Conservation (phyloP, 2,113 vertebrate species). For the Thermophis baileyi region DNA sequence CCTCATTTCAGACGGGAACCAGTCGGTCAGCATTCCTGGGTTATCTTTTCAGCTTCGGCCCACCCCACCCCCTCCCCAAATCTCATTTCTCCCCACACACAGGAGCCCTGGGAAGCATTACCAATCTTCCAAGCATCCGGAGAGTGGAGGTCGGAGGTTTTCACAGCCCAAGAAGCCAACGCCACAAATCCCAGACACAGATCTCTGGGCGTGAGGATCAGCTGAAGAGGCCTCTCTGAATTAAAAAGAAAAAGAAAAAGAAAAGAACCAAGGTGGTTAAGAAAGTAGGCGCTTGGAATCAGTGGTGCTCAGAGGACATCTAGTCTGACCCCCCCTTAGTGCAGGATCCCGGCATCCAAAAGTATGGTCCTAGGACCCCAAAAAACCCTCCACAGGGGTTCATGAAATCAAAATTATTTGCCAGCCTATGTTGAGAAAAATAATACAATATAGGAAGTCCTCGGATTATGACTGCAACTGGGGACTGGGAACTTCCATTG, state of each 20-base stretch:
- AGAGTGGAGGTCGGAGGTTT: conserved; percentile 81
- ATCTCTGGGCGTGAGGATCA: conserved; percentile 73
- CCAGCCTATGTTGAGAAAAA: no score
- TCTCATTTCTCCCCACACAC: fast-evolving
- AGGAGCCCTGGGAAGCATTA: conserved; percentile 56
- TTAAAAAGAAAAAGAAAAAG: background rate
- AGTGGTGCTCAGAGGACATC: background rate
- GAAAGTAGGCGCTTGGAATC: background rate
- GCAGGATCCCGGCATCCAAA: background rate
- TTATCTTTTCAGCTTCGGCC: background rate
- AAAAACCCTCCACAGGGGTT: background rate
- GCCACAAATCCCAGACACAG: conserved; percentile 93
- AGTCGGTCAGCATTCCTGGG: background rate
- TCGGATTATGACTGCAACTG: no score
- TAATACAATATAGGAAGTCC: no score
- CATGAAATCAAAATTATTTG: background rate
- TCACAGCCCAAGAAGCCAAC: conserved; percentile 93
- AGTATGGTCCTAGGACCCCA: background rate
- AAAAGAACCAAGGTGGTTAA: background rate
- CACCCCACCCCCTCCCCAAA: fast-evolving
- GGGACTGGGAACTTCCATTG: no score
- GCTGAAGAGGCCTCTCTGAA: conserved; percentile 46
- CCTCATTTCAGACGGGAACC: background rate
- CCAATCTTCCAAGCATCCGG: conserved; percentile 94
- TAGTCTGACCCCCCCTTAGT: background rate